Conservation (phyloP, 2,113 vertebrate species). For the Cyanistes caeruleus region DNA sequence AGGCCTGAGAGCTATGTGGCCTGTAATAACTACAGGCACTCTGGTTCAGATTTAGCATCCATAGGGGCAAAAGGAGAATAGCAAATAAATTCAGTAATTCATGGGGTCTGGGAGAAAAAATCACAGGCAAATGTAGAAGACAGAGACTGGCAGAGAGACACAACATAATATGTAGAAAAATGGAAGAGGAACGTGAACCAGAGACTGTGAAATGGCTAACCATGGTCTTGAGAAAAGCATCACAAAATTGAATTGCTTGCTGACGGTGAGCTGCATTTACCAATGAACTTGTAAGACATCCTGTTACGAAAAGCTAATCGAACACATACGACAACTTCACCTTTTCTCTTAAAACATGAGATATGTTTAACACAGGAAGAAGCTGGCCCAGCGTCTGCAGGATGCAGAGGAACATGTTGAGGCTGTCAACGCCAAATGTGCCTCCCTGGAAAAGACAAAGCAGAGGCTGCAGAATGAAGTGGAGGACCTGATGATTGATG, state of each 20-base stretch:
- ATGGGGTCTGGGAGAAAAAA: not conserved
- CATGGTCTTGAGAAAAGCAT: not conserved
- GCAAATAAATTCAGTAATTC: not conserved
- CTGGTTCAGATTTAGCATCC: no score
- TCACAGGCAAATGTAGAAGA: not conserved
- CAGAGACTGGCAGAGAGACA: not conserved
- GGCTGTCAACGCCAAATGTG: not conserved
- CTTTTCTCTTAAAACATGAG: not conserved
- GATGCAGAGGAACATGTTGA: not conserved
- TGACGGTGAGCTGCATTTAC: not conserved
- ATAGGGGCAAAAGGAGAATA: no score
- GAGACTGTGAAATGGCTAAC: no score
- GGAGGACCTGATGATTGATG: not conserved
- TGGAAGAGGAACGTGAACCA: not conserved
- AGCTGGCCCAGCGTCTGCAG: not conserved
- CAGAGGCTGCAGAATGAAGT: not conserved
- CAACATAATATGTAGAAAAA: not conserved
- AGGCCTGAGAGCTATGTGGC: no score
- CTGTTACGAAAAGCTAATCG: not conserved
- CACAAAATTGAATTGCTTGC: not conserved
- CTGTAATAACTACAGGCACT: no score
- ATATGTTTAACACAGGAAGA: not conserved
- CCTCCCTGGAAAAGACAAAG: not conserved
- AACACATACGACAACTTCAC: not conserved
- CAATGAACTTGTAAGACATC: not conserved